Evolutionary conservation across 2,797 vertebrate genomes (phyloP), one percentile per base, ranked within the genome.

Genomic region (Saxicola maurus): DNA sequence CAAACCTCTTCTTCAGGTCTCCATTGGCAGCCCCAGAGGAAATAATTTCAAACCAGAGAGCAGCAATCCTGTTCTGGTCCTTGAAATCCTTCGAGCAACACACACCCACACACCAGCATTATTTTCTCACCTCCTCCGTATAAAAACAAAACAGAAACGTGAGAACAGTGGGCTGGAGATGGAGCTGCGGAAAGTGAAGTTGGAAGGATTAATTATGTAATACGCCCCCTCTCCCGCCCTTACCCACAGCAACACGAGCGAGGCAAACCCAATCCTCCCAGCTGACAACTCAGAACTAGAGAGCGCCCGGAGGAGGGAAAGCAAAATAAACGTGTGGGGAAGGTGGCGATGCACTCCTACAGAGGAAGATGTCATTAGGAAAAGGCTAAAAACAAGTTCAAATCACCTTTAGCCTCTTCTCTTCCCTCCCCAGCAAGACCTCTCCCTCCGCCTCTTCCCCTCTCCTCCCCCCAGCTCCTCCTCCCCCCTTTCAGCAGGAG

Each of bases 131-230:
- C 91, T 90, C 90, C 93, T 81, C 92, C 86, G 3, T 83, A 37
- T 5, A 73, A 90, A 80, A 92, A 83, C 86, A 90, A 89, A 89
- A 67, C 91, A 91, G 85, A 94, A 91, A 91, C 72, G 73, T 90
- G 91, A 93, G 88, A 91, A 87, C 64, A 89, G 94, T 89, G 73
- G 93, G 90, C 64, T 82, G 91, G 85, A 91, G 85, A 93, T 73
- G 79, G 93, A 89, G 91, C 76, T 87, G 93, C 25, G 45, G 68
- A 69, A 93, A 95, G 90, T 77, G 87, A 94, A 96, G 92, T 93
- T 92, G 89, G 92, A 92, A 90, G 71, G 92, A 94, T 93, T 94
- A 94, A 95, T 96, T 97, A 96, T 95, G 95, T 95, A 96, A 97
- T 75, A 95, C 95, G 77, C 96, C 96, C 94, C 94, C 94, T 92